Evolutionary conservation across 2,113 vertebrate species (phyloP), one percentile per base, ranked within the genome.

Genomic region (Bubalus kerabau): DNA sequence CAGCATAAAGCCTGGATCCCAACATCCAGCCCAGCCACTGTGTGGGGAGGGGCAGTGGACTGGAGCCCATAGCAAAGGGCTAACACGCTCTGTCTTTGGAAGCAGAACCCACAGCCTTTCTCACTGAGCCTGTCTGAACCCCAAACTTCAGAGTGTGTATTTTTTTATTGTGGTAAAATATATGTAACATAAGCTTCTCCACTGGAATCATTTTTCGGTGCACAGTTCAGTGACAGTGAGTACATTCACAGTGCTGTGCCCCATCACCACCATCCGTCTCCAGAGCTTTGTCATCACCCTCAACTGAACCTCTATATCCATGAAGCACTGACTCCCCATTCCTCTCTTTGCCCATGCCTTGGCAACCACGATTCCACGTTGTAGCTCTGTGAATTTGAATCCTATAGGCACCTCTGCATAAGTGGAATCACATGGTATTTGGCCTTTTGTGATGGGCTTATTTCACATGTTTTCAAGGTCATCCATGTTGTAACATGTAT

Each of bases 31-130:
- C 30, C 36, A 52, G 48, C 16, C 57, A 32, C 21, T n/a, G 43
- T 8, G 1, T 30, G 5, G 6, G 26, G 14, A 5, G 1, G 43
- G 4, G 6, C 56, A 36, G 1, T 19, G 28, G 16, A 10, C 28
- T 50, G 40, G n/a, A 32, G 2, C 7, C 16, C 54, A 19, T 13
- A 40, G 43, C 30, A 84, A 87, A 74, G 30, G 43, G 36, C 32
- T 3, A 23, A 14, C 7, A 46, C 2, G 12, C 50, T 54, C 12
- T 23, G n/a, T 64, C 24, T 96, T 17, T 82, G 24, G 59, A 95
- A 88, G 64, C 76, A 84, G 67, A 60, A 84, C 6, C 13, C 3
- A 67, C 5, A 60, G 43, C 13, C 32, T 91, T 48, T 32, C 46
- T 93, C 21, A 23, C 24, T 21, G 62, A 81, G n/a, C 26, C 9